These are phyloP conservation scores for Drosophila nannoptera DNA, from an alignment of 1,140 invertebrate genomes.

Conservation along the genomic window DNA sequence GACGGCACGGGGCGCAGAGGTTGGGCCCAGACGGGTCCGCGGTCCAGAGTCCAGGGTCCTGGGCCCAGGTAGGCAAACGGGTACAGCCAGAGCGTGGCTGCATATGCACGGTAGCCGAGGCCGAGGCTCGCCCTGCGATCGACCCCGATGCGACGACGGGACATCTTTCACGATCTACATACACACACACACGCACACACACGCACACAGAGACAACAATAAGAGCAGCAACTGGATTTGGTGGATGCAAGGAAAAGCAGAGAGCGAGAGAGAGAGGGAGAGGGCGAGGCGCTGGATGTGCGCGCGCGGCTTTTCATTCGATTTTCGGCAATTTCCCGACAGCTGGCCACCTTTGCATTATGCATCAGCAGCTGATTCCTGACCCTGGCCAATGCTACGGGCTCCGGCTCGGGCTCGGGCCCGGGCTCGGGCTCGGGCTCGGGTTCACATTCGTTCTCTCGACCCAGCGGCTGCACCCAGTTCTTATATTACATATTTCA, in stretches of 20 bases:
- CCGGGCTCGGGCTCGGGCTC: conserved; percentile 8
- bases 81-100: conserved; percentile 37
- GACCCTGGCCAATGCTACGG: conserved; percentile 50
- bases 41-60: conserved; percentile 3
- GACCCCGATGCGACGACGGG: conserved; percentile 51
- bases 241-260: conserved; percentile 30
- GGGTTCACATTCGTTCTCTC: conserved; percentile 14
- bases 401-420: conserved; percentile 16
- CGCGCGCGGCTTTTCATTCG: conserved; percentile 68
- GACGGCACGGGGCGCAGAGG: neutral
- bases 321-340: conserved; percentile 74
- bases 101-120: conserved; percentile 21
- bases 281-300: neutral
- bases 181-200: conserved; percentile 23
- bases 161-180: conserved; percentile 68
- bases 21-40: conserved; percentile 12
- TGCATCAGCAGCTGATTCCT: conserved; percentile 72
- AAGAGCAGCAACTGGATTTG: conserved; percentile 34
- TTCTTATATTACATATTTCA: conserved; percentile 41
- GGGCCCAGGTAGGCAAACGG: conserved; percentile 36
- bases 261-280: conserved; percentile 49
- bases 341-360: conserved; percentile 75
- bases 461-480: conserved; percentile 42
- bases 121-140: conserved; percentile 44
- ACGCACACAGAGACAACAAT: conserved; percentile 29